A percentile compares a stretch with the other conserved stretches of the same genome.
Conservation (phyloP, 2,888 invertebrate species). For the Scaptomyza flava region DNA sequence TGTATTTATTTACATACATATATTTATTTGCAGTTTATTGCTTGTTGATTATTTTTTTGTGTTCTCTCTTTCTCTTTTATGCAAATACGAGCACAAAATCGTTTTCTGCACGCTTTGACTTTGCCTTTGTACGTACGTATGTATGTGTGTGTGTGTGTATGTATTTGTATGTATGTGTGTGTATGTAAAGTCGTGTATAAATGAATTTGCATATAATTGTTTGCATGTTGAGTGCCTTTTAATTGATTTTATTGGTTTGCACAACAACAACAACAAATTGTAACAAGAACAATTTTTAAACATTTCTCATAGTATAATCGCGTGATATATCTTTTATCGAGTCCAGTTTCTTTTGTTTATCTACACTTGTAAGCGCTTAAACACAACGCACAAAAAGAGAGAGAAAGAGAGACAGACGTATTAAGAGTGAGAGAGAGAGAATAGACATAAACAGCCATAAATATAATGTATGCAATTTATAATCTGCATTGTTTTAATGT, state of each 20-base stretch:
- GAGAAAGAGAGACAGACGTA: neutral
- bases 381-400: slow-evolving; percentile 5
- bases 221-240: slow-evolving; percentile 79
- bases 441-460: slow-evolving; percentile 3
- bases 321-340: slow-evolving; percentile 42
- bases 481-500: slow-evolving; percentile 63
- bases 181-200: slow-evolving; percentile 52
- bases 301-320: slow-evolving; percentile 47
- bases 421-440: neutral
- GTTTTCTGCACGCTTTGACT: slow-evolving; percentile 71
- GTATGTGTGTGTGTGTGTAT: slow-evolving; percentile 3
- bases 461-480: slow-evolving; percentile 72
- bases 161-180: slow-evolving; percentile 26
- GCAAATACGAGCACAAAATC: slow-evolving; percentile 65
- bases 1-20: slow-evolving; percentile 33
- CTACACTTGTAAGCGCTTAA: slow-evolving; percentile 42
- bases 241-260: slow-evolving; percentile 78
- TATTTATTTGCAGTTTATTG: slow-evolving; percentile 64
- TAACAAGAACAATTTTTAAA: slow-evolving; percentile 9
- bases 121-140: slow-evolving; percentile 31
- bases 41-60: slow-evolving; percentile 29
- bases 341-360: slow-evolving; percentile 34
- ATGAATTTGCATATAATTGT: slow-evolving; percentile 79
- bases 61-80: slow-evolving; percentile 37
- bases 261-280: slow-evolving; percentile 33